These are phyloP conservation scores for Bellardia bayeri DNA, from an alignment of 2,888 invertebrate species.

Conservation along the genomic window DNA sequence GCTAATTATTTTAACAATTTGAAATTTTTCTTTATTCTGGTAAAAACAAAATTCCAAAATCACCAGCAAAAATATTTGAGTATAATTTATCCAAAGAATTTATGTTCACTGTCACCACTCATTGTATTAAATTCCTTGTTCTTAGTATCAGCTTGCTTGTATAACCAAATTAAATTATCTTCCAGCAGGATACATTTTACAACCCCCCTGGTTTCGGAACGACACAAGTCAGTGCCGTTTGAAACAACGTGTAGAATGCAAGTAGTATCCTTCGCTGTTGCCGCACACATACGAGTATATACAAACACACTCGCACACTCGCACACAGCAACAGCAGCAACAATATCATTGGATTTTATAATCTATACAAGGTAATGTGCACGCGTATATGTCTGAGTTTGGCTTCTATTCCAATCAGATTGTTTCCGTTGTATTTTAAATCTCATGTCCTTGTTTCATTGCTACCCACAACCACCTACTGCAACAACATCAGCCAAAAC, in stretches of 20 bases:
- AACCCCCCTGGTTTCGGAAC: constrained; percentile 79
- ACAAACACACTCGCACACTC: not conserved
- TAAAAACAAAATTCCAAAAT: too few species aligned
- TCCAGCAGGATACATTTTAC: constrained; percentile 79
- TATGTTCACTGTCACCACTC: constrained; percentile 59
- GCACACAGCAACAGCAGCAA: not conserved
- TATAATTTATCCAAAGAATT: not conserved
- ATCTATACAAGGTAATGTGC: constrained; percentile 49
- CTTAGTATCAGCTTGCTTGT: constrained; percentile 71
- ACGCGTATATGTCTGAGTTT: constrained; percentile 67
- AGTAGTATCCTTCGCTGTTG: constrained; percentile 11
- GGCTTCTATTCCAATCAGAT: constrained; percentile 83
- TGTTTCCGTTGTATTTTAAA: constrained; percentile 78
- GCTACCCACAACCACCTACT: not conserved
- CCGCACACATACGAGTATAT: constrained; percentile 1
- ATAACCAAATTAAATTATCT: constrained; percentile 84
- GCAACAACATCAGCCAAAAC: not conserved
- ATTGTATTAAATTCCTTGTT: constrained; percentile 35
- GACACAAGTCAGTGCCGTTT: constrained; percentile 24
- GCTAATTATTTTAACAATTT: too few species aligned
- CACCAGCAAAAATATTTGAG: not conserved
- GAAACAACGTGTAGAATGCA: constrained; percentile 60
- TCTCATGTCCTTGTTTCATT: constrained; percentile 58
- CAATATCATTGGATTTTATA: constrained; percentile 65
- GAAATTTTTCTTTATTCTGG: too few species aligned